Evolutionary conservation across 2,797 vertebrate species (phyloP).

Genomic region (Potorous gilbertii): DNA sequence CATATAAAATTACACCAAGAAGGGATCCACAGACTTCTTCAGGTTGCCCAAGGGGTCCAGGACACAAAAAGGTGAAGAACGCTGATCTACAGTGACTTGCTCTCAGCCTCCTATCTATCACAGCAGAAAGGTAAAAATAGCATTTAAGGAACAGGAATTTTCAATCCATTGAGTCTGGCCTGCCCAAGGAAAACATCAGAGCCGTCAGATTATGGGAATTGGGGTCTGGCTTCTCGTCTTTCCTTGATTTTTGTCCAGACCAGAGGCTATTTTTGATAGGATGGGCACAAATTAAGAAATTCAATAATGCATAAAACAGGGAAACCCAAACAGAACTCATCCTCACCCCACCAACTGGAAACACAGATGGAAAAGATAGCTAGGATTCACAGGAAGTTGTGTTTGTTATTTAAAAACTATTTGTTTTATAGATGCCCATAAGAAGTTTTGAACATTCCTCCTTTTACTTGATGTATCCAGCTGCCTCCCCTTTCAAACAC

Average conservation of each 20-base stretch:
- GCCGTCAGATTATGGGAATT: neutral
- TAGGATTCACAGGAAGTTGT: neutral
- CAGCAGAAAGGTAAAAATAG: neutral
- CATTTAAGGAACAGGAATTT: conserved; percentile 22
- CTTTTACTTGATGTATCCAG: conserved; percentile 4
- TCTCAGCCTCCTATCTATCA: neutral
- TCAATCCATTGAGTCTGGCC: neutral
- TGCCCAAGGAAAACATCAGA: conserved; percentile 8
- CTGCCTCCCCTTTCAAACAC: neutral
- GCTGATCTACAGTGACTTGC: neutral
- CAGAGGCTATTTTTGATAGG: neutral
- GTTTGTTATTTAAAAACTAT: neutral
- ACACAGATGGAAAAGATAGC: neutral
- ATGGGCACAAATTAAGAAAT: conserved; percentile 33
- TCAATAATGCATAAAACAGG: conserved; percentile 17
- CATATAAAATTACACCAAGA: neutral
- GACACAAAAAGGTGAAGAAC: neutral
- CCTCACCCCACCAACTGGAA: neutral
- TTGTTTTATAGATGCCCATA: neutral
- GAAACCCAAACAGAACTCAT: neutral
- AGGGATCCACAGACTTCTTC: neutral
- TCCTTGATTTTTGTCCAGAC: neutral
- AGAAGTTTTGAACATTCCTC: conserved; percentile 19
- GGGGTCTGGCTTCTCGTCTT: neutral
- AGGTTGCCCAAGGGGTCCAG: neutral